phyloP scores from a whole-genome alignment of 2,797 vertebrate species.

The Liasis olivaceus region DNA sequence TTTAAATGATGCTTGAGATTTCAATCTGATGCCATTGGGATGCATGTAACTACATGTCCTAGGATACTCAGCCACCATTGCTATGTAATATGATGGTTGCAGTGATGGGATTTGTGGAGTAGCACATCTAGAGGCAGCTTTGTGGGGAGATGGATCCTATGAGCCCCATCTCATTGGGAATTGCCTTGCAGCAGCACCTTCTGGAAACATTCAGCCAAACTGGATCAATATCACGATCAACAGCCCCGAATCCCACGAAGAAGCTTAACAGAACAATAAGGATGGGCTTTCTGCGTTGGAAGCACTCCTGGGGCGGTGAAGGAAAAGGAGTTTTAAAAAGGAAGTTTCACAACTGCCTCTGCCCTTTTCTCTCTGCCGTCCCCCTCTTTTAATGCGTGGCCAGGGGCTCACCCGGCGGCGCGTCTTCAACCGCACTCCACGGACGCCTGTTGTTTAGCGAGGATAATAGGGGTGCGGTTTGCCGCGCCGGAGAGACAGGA shows the following conservation, averaged over 20 bases:
- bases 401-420: not conserved
- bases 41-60: no score
- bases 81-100: no score
- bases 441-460: not conserved
- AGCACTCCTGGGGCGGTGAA: not conserved
- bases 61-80: no score
- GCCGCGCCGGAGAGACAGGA: not conserved
- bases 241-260: not conserved
- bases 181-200: no score
- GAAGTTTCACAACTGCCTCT: not conserved
- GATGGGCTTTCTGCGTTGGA: not conserved
- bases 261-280: not conserved
- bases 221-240: not conserved
- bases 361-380: not conserved
- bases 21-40: no score
- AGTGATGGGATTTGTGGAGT: no score
- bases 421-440: not conserved
- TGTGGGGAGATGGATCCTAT: no score
- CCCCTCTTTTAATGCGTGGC: not conserved
- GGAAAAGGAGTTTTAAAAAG: not conserved
- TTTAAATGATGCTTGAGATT: no score
- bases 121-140: no score
- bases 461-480: not conserved
- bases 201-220: not conserved
- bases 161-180: no score